Conservation (phyloP, 1,140 invertebrate genomes). For the Drosophila repletoides region DNA sequence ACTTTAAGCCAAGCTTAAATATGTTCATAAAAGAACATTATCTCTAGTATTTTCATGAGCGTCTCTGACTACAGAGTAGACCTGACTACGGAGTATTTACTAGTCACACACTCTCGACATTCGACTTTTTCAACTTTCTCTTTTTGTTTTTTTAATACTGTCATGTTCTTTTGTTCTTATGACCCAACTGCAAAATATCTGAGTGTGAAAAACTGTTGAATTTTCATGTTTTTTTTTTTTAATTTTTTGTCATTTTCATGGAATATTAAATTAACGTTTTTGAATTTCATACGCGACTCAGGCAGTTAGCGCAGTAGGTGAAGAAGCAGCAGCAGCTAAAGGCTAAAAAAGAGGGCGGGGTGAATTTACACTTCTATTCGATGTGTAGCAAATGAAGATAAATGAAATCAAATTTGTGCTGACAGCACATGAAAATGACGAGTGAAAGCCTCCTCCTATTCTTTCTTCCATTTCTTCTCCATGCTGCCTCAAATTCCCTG, state of each 20-base stretch:
- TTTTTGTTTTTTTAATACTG: slow-evolving; percentile 7
- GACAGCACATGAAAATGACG: slow-evolving; percentile 67
- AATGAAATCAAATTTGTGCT: slow-evolving; percentile 74
- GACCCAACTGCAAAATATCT: background rate
- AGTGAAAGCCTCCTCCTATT: slow-evolving; percentile 28
- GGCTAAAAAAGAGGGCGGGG: no score
- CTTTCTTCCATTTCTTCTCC: background rate
- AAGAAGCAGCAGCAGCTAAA: no score
- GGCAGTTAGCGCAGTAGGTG: background rate
- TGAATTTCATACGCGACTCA: slow-evolving; percentile 43
- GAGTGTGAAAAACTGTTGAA: slow-evolving; percentile 26
- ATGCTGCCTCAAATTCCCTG: background rate
- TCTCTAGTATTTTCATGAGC: no score
- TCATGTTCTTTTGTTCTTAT: background rate
- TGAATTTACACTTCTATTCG: no score
- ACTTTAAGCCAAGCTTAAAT: no score
- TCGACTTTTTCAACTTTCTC: no score
- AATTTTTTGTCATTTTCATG: slow-evolving; percentile 55
- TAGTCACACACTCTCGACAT: no score
- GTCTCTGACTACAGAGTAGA: no score
- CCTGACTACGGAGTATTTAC: no score
- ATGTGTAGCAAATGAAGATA: slow-evolving; percentile 76
- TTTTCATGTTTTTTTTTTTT: slow-evolving; percentile 56
- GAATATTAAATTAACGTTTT: slow-evolving; percentile 74
- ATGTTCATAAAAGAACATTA: no score